A percentile compares a stretch with the other conserved stretches of the same genome.
phyloP scores from a whole-genome alignment of 2,113 vertebrate species.

The Tauraco erythrolophus region DNA sequence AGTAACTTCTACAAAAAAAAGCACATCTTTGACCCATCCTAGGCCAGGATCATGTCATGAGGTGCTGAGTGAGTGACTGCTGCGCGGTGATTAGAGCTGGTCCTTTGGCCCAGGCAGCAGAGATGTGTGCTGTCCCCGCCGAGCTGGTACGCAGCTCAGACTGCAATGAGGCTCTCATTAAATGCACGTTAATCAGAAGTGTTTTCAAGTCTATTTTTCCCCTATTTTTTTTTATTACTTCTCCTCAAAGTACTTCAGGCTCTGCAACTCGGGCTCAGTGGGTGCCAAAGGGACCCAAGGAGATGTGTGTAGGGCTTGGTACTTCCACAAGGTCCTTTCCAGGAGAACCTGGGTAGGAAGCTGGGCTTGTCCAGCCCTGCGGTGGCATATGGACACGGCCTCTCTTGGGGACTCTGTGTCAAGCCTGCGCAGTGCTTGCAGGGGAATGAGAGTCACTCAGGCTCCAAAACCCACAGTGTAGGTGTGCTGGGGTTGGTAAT shows the following conservation, averaged over 20 bases:
- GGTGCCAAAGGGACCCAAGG: not conserved
- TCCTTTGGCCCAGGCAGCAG: not conserved
- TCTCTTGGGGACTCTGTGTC: fast-evolving
- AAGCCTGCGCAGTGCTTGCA: not conserved
- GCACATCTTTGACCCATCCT: not conserved
- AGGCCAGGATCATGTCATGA: not conserved
- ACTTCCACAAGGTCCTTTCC: not conserved
- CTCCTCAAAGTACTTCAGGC: not conserved
- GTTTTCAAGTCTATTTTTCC: not conserved
- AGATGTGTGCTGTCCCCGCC: not conserved
- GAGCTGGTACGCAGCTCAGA: not conserved
- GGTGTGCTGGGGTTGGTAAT: not conserved
- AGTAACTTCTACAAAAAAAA: not conserved
- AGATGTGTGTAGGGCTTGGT: not conserved
- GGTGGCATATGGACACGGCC: fast-evolving
- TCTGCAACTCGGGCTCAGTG: not conserved
- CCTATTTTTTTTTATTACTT: not conserved
- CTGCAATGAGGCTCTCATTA: not conserved
- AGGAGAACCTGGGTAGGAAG: not conserved
- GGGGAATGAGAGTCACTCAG: fast-evolving
- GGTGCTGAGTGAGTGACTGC: not conserved
- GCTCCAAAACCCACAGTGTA: not conserved
- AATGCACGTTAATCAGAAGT: not conserved
- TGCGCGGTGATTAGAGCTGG: not conserved
- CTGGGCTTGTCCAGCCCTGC: not conserved